Evolutionary conservation across 2,113 vertebrate genomes (phyloP), one percentile per base, ranked within the genome.

Genomic region (Meleagris gallopavo): DNA sequence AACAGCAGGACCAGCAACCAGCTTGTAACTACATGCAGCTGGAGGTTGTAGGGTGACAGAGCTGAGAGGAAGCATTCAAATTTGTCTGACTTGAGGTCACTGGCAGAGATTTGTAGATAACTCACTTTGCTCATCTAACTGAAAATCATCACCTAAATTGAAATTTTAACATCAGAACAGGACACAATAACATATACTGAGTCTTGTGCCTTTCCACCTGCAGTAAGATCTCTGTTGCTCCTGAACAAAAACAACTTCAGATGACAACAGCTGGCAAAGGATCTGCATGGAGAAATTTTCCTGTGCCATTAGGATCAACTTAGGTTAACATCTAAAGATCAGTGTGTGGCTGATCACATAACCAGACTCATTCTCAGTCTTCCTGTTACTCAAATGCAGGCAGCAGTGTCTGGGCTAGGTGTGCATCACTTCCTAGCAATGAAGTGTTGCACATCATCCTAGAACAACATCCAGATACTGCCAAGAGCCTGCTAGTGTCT

Each of bases 211-310:
- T 60, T 78, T 83, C 17, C 6, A 41, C 34, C 36, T 20, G 40
- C 80, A 78, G 40, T 32, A 22, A 52, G 30, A 9, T n/a, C 67
- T 57, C 38, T 29, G 9, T 34, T 77, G 60, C 20, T 86, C 29
- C 46, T 27, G 34, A 20, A 48, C 8, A 19, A 58, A 61, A 90
- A 11, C 0, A 1, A 25, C 46, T 20, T 54, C n/a, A 18, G 3
- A 2, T n/a, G 71, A 29, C 54, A 57, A 46, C 41, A 62, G 14
- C 2, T 22, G 0, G 3, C 0, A 0, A 38, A 27, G 8, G 12
- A 69, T 27, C n/a, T 1, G 3, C 20, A 17, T 3, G 38, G 40
- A 2, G 5, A 40, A 76, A 86, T 57, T 21, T 29, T 6, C 30
- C 20, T 27, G 12, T 6, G 16, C 10, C 34, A 6, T 43, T 60